Evolutionary conservation across 2,797 vertebrate species (phyloP).

Genomic region (Anguilla megastoma): DNA sequence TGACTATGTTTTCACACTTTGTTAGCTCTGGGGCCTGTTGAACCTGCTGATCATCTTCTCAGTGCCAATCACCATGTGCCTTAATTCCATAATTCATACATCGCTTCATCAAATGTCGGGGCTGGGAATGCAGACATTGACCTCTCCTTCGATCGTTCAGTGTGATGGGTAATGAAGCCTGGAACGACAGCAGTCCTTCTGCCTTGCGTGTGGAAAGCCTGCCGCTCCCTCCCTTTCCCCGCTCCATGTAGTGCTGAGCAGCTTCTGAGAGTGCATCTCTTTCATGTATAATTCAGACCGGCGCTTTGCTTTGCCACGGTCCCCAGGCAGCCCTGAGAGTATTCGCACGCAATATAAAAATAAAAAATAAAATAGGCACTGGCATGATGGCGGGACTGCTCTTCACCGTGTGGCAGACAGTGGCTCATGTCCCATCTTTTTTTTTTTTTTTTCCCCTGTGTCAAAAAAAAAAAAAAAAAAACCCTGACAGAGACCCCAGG

Average conservation of each 20-base stretch:
- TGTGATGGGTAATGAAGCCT: conserved; percentile 11
- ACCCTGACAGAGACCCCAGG: conserved; percentile 75
- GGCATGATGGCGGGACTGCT: background rate
- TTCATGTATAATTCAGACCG: conserved; percentile 73
- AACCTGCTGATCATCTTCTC: too few relatives aligned
- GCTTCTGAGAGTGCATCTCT: conserved; percentile 55
- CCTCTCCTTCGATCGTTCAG: background rate
- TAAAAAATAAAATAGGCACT: conserved; percentile 54
- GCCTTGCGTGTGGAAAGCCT: background rate
- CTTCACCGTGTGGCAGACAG: background rate
- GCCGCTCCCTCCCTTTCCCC: background rate
- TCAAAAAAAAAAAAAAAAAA: conserved; percentile 22
- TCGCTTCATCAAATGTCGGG: background rate
- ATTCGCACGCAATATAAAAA: conserved; percentile 52
- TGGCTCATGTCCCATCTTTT: conserved; percentile 11
- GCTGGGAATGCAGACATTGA: conserved; percentile 14
- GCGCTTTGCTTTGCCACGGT: conserved; percentile 59
- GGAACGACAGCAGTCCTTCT: background rate
- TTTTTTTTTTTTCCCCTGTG: conserved; percentile 28
- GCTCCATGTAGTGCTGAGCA: conserved; percentile 45
- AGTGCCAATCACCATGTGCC: background rate
- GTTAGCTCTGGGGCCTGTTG: background rate
- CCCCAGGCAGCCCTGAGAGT: conserved; percentile 37
- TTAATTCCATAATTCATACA: background rate
- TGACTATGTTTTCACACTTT: background rate